These are phyloP conservation scores for Mercenaria mercenaria DNA, from an alignment of 1,140 invertebrate genomes.

Conservation along the genomic window DNA sequence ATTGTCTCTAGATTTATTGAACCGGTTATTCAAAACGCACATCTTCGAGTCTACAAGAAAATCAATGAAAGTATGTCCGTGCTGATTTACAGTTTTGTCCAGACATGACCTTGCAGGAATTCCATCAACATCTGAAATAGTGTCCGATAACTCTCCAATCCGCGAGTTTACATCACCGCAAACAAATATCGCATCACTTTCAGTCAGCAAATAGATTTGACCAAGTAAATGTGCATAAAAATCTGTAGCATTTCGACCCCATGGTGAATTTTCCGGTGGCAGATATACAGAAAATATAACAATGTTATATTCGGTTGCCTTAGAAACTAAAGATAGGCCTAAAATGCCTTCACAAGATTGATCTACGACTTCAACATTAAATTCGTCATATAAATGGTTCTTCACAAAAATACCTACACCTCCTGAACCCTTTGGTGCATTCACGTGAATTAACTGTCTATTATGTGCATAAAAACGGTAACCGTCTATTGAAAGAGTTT, in stretches of 20 bases:
- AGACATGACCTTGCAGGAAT: not conserved
- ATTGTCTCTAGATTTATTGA: no score
- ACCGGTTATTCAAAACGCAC: no score
- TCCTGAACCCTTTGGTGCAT: constrained; percentile 10
- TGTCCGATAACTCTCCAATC: not conserved
- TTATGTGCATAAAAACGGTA: constrained; percentile 23
- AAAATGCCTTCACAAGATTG: constrained; percentile 57
- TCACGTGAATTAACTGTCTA: not conserved
- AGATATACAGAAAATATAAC: no score
- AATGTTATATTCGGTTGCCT: no score
- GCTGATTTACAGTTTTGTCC: no score
- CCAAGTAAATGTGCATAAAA: constrained; percentile 36
- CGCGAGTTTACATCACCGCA: constrained; percentile 11
- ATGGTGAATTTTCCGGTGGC: constrained; percentile 53
- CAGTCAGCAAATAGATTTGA: constrained; percentile 43
- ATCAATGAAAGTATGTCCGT: no score
- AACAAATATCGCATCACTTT: not conserved
- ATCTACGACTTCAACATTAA: constrained; percentile 20
- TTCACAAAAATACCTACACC: constrained; percentile 40
- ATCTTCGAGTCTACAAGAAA: no score
- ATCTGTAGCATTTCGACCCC: no score
- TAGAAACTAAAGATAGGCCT: no score
- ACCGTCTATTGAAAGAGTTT: constrained; percentile 7
- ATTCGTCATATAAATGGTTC: constrained; percentile 22
- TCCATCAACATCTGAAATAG: not conserved